Evolutionary conservation across 92 coral and sea anemone genomes (phyloP).

Genomic region (Actinernus sp.): DNA sequence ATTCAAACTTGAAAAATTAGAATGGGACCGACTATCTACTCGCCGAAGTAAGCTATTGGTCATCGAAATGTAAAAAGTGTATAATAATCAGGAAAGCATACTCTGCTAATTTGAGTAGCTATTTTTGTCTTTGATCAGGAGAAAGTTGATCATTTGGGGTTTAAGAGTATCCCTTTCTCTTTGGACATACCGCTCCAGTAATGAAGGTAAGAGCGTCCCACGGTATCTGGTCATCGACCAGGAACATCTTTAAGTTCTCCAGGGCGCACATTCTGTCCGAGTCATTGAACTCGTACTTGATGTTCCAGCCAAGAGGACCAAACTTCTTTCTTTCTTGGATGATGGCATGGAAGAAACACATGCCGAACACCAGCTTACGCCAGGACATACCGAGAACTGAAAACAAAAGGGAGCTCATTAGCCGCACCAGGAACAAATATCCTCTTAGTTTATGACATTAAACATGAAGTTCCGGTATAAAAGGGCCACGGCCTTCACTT

Average conservation of each 20-base stretch:
- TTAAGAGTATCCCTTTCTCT: no score
- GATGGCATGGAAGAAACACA: slow-evolving; percentile 98
- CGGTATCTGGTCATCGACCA: slow-evolving; percentile 91
- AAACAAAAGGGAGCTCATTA: not conserved
- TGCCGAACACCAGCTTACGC: slow-evolving; percentile 97
- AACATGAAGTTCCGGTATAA: no score
- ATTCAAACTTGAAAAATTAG: no score
- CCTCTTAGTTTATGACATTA: not conserved
- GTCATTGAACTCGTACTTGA: slow-evolving; percentile 98
- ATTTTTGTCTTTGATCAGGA: no score
- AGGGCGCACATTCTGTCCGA: slow-evolving; percentile 93
- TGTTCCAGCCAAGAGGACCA: slow-evolving; percentile 99
- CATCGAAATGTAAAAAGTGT: no score
- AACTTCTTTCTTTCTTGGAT: slow-evolving; percentile 99
- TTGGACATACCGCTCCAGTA: slow-evolving; percentile 92
- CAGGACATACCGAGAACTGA: slow-evolving; percentile 94
- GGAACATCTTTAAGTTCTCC: slow-evolving; percentile 97
- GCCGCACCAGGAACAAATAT: not conserved
- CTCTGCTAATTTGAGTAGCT: no score
- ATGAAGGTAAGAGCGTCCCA: slow-evolving; percentile 98
- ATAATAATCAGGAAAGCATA: no score
- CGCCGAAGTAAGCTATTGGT: no score
- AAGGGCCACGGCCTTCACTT: no score
- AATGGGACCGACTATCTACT: no score
- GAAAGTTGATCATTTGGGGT: no score